These are phyloP conservation scores for Dichetophora obliterata DNA, from an alignment of 2,888 invertebrate species.

Conservation along the genomic window DNA sequence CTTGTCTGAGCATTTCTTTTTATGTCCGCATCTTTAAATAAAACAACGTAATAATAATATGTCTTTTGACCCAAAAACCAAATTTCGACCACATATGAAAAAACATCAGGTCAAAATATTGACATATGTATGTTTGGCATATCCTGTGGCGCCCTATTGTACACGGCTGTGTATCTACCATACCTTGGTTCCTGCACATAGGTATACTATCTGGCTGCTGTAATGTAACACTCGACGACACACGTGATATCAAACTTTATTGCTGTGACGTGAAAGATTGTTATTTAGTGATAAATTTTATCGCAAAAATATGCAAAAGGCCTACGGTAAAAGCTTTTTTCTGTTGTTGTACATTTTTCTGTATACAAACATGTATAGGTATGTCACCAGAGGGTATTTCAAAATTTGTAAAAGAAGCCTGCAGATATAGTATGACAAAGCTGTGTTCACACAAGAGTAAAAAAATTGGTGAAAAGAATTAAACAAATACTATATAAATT, in stretches of 20 bases:
- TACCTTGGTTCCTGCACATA: background rate
- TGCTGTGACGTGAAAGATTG: constrained; percentile 2
- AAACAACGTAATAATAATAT: too few relatives aligned
- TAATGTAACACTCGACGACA: background rate
- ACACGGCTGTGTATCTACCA: background rate
- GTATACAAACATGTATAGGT: background rate
- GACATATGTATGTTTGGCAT: background rate
- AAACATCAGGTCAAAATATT: background rate
- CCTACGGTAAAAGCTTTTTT: background rate
- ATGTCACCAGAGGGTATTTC: background rate
- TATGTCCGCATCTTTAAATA: too few relatives aligned
- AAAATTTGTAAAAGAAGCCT: constrained; percentile 15
- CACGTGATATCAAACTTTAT: background rate
- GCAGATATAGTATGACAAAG: constrained; percentile 4
- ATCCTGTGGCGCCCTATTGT: background rate
- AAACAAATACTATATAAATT: background rate
- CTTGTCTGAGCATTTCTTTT: too few relatives aligned
- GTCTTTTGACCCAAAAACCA: too few relatives aligned
- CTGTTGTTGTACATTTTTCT: background rate
- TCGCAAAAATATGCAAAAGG: constrained; percentile 28
- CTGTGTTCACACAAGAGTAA: background rate
- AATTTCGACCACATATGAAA: too few relatives aligned
- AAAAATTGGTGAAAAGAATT: background rate
- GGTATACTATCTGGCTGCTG: background rate
- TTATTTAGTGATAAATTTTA: constrained; percentile 23